Base-by-base conservation (phyloP, 2,113 vertebrate genomes). In the Garra rufa region DNA sequence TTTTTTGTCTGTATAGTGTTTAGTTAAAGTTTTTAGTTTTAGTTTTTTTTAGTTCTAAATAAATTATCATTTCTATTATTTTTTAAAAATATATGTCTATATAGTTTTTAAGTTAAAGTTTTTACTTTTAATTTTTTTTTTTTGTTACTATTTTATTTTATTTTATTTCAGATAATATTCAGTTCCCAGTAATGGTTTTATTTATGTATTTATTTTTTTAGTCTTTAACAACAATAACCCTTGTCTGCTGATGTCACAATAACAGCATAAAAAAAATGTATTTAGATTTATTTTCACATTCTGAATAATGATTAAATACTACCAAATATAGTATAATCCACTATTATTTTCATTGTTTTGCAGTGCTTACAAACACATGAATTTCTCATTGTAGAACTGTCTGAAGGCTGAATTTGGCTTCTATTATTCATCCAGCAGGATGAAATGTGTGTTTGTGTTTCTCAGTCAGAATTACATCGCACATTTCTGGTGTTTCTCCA, bases 391-490 rank as follows among this genome's bases (percentile, higher is more conserved):
- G n/a, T 59, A 59, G n/a, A 24, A 4, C n/a, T 24, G n/a, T 59
- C 55, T 11, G 55, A 59, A 24, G 55, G 10, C 55, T 59, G n/a
- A 9, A 11, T 59, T 59, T 59, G n/a, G 21, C 55, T 30, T 63
- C 24, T 13, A 14, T 41, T 26, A 77, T 41, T n/a, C 21, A 14
- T 57, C 38, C 17, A 24, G 3, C 76, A 0, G 30, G 13, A 77
- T 43, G 21, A 77, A 59, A 41, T 77, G 14, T 76, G 28, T 76
- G 6, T 57, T 57, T 59, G 75, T 77, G 15, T 77, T n/a, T 28
- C 44, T 28, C 24, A 46, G 70, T 50, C 11, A 9, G 14, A 75
- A 75, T 50, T 28, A 75, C 8, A 17, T 21, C 3, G 48, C 34
- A 38, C 19, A 38, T 55, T 34, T 59, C 75, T 76, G 50, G 48